Evolutionary conservation across 1,140 invertebrate genomes (phyloP), one percentile per base, ranked within the genome.

Genomic region (Cydia splendana): DNA sequence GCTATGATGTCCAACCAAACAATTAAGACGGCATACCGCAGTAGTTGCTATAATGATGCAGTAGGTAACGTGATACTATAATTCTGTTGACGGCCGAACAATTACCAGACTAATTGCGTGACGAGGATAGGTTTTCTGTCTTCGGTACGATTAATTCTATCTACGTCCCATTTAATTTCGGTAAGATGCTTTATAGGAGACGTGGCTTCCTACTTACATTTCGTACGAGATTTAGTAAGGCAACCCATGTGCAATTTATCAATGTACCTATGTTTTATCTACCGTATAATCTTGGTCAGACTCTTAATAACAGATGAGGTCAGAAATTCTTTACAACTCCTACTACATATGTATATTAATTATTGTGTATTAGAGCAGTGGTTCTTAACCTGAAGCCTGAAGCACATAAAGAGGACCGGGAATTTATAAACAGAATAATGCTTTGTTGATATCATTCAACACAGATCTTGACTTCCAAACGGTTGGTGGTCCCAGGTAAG

Each of bases 41-140:
- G 57, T 62, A 62, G 18, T 62, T 12, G 20, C 57, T 62, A 24
- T 62, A 62, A 62, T 62, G 9, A 62, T n/a, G 57, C 57, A n/a
- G 53, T 20, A 57, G 0, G 53, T 6, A 18, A 57, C 53, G 12
- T 24, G 57, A 62, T n/a, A 62, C 18, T 24, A 62, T 62, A 62
- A 24, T 62, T 24, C 57, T 62, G 57, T 62, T 62, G 57, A 62
- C 20, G 57, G 57, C 57, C 57, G 9, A 24, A 62, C 57, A 62
- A 62, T 62, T 62, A 62, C 57, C 7, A 24, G 15, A 57, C 53
- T 62, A 62, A 62, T 62, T 18, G 57, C 57, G 51, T 53, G 51
- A 62, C 6, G 57, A 24, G 57, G 57, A 62, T 62, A 62, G n/a
- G 18, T 24, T 62, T 24, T 12, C 57, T 18, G 15, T 18, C 53